Conservation (phyloP, 2,113 vertebrate genomes). For the Pionites leucogaster region DNA sequence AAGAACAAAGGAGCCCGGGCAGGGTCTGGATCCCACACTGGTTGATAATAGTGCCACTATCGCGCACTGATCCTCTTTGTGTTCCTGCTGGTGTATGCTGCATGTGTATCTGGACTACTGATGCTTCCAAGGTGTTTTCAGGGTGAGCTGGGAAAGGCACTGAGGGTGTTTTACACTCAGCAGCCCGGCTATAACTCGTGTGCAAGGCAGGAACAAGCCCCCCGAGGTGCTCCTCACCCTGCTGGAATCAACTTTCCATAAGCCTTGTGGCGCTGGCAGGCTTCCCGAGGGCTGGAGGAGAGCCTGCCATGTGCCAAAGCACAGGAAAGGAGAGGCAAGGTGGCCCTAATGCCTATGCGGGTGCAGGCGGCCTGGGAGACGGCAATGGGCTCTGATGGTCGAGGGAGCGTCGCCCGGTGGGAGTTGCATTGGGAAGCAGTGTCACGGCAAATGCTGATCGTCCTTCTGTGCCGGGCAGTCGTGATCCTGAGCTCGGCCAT, state of each 20-base stretch:
- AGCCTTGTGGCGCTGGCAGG: neutral
- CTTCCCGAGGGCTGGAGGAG: slow-evolving; percentile 15
- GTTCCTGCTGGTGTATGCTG: neutral
- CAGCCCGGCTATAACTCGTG: fast-evolving
- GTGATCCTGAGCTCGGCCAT: neutral
- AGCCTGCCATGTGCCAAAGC: slow-evolving; percentile 7
- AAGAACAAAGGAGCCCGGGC: slow-evolving; percentile 55
- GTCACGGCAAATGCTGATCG: fast-evolving
- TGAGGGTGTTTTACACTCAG: neutral
- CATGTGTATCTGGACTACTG: neutral
- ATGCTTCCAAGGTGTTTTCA: neutral
- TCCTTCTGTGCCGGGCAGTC: fast-evolving
- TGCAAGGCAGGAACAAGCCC: fast-evolving
- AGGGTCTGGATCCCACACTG: slow-evolving; percentile 32
- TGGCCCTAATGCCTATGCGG: neutral
- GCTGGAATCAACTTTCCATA: slow-evolving; percentile 7
- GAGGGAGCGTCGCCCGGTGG: fast-evolving
- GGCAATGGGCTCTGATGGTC: fast-evolving
- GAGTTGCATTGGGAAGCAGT: neutral
- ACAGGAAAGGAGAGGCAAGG: neutral
- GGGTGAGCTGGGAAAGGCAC: neutral
- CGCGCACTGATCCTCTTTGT: slow-evolving; percentile 12
- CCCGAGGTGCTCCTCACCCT: neutral
- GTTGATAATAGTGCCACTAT: neutral
- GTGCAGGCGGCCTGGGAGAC: neutral